phyloP scores from a whole-genome alignment of 2,113 vertebrate genomes.

The Pachypanchax playfairii region DNA sequence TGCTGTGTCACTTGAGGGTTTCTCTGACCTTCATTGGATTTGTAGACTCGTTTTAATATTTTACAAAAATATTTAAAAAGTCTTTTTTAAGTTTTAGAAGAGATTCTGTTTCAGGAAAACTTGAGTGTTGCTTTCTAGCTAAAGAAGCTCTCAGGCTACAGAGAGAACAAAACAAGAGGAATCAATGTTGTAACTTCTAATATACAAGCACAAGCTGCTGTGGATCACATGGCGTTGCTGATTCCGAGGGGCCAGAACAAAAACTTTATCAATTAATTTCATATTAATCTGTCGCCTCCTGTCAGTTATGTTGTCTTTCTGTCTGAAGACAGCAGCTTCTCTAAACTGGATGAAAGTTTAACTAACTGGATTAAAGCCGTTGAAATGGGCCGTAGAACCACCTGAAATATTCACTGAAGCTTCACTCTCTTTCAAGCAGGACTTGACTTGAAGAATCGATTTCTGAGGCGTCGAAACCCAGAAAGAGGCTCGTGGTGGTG shows the following conservation, averaged over 20 bases:
- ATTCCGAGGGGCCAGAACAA: neutral
- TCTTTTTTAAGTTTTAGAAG: neutral
- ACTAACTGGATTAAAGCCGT: slow-evolving; percentile 36
- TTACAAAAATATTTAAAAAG: neutral
- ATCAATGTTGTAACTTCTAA: neutral
- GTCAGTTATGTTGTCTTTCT: slow-evolving; percentile 6
- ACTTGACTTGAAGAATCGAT: slow-evolving; percentile 49
- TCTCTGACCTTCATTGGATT: neutral
- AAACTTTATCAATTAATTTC: neutral
- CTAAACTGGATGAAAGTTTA: slow-evolving; percentile 31
- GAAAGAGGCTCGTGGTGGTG: slow-evolving; percentile 22
- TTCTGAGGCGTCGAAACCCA: slow-evolving; percentile 26
- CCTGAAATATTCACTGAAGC: slow-evolving; percentile 19
- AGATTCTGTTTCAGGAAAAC: accelerated
- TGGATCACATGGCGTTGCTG: slow-evolving; percentile 4
- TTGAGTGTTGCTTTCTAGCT: neutral
- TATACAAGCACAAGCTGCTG: slow-evolving; percentile 3
- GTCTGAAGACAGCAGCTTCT: slow-evolving; percentile 1
- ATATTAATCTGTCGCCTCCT: slow-evolving; percentile 10
- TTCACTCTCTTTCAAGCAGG: slow-evolving; percentile 55
- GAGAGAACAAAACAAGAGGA: neutral
- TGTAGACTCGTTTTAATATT: neutral
- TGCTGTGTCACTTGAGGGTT: slow-evolving; percentile 9
- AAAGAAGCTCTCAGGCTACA: neutral
- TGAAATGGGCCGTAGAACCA: slow-evolving; percentile 13